Evolutionary conservation across 2,888 invertebrate genomes (phyloP).

Genomic region (Eustalomyia histrio): DNA sequence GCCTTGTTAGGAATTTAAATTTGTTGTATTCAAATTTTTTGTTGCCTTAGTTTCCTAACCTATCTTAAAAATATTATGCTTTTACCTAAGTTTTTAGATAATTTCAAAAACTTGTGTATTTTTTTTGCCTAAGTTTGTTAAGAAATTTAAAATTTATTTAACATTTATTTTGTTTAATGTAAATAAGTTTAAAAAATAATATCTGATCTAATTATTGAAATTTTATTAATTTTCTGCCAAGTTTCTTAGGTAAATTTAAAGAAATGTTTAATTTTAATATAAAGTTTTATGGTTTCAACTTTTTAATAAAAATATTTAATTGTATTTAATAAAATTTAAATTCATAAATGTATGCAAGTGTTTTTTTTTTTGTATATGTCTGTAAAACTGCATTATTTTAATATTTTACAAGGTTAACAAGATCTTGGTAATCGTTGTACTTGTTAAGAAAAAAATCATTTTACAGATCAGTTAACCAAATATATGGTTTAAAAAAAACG

Average conservation of each 20-base stretch:
- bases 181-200: too few relatives aligned
- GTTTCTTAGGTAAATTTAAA: neutral
- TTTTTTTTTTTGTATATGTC: neutral
- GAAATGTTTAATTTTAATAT: neutral
- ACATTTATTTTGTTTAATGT: too few relatives aligned
- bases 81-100: too few relatives aligned
- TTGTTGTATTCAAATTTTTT: too few relatives aligned
- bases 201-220: neutral
- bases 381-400: conserved; percentile 48
- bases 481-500: neutral
- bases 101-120: too few relatives aligned
- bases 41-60: too few relatives aligned
- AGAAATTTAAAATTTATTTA: too few relatives aligned
- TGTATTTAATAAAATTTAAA: neutral
- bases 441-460: neutral
- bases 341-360: neutral
- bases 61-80: too few relatives aligned
- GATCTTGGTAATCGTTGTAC: conserved; percentile 38
- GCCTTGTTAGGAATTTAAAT: too few relatives aligned
- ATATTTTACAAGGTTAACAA: conserved; percentile 60
- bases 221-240: neutral
- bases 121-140: too few relatives aligned
- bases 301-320: neutral
- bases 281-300: neutral
- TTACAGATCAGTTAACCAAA: neutral